Conservation (phyloP, 1,140 invertebrate species). For the Ctenoplectra terminalis region DNA sequence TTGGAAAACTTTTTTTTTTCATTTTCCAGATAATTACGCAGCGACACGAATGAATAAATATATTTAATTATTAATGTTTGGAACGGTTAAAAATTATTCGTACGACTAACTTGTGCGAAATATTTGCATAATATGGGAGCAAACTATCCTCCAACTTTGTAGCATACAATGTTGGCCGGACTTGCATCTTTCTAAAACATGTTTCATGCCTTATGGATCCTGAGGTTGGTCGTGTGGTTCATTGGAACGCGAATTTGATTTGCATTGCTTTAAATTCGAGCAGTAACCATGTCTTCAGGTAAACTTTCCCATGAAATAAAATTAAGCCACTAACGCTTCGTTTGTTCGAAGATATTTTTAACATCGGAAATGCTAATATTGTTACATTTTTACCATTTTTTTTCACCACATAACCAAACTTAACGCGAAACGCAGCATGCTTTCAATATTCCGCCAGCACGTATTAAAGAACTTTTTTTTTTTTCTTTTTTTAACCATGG, state of each 20-base stretch:
- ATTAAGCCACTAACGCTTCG: not conserved
- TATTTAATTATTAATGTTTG: not conserved
- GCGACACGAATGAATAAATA: not conserved
- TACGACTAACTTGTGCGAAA: not conserved
- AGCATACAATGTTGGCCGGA: slow-evolving; percentile 16
- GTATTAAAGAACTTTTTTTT: not conserved
- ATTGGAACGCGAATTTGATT: slow-evolving; percentile 60
- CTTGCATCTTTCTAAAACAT: slow-evolving; percentile 46
- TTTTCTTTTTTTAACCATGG: not conserved
- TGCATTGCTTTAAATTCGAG: slow-evolving; percentile 52
- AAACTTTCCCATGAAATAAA: slow-evolving; percentile 31
- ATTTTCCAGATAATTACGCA: not conserved
- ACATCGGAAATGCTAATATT: not conserved
- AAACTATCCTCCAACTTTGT: not conserved
- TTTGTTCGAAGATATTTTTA: not conserved
- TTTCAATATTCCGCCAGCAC: slow-evolving; percentile 62
- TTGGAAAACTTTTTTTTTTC: no score
- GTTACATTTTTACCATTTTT: slow-evolving; percentile 34
- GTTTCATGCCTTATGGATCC: slow-evolving; percentile 68
- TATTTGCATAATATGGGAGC: not conserved
- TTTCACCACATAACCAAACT: slow-evolving; percentile 73
- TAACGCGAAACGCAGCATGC: slow-evolving; percentile 67
- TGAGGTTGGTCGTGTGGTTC: slow-evolving; percentile 69
- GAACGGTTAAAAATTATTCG: not conserved
- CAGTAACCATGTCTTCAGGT: slow-evolving; percentile 77